A percentile compares a stretch with the other conserved stretches of the same genome.
These are phyloP conservation scores for Himalopsyche japonica DNA, from an alignment of 2,888 invertebrate genomes.

Conservation along the genomic window DNA sequence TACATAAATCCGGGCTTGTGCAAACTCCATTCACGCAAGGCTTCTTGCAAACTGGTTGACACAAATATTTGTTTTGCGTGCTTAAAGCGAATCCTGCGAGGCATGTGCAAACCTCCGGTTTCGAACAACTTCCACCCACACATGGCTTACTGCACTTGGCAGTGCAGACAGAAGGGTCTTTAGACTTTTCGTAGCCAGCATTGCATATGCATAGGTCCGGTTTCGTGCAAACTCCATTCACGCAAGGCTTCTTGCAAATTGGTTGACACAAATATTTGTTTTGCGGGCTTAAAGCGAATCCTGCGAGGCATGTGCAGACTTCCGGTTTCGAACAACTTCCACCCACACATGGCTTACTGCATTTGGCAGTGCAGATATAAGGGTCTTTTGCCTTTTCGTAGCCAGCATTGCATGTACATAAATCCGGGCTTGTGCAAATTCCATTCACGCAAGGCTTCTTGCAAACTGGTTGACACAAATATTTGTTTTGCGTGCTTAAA, in stretches of 20 bases:
- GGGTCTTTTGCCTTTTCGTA: slow-evolving; percentile 28
- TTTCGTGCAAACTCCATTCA: too few relatives aligned
- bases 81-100: slow-evolving; percentile 30
- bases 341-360: slow-evolving; percentile 41
- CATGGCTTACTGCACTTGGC: too few relatives aligned
- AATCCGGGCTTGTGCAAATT: slow-evolving; percentile 42
- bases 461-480: slow-evolving; percentile 28
- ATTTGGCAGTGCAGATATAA: slow-evolving; percentile 31
- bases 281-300: slow-evolving; percentile 43
- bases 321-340: slow-evolving; percentile 46
- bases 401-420: slow-evolving; percentile 47
- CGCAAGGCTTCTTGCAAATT: too few relatives aligned
- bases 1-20: slow-evolving; percentile 40
- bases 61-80: too few relatives aligned
- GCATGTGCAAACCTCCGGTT: slow-evolving; percentile 41
- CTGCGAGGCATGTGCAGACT: slow-evolving; percentile 44
- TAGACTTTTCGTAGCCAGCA: too few relatives aligned
- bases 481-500: background rate
- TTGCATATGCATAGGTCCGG: too few relatives aligned
- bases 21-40: slow-evolving; percentile 41
- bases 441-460: slow-evolving; percentile 45
- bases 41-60: slow-evolving; percentile 40
- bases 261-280: too few relatives aligned
- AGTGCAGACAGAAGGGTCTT: too few relatives aligned
- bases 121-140: slow-evolving; percentile 45